phyloP scores from a whole-genome alignment of 2,113 vertebrate species.

The Tetraodon nigroviridis region DNA sequence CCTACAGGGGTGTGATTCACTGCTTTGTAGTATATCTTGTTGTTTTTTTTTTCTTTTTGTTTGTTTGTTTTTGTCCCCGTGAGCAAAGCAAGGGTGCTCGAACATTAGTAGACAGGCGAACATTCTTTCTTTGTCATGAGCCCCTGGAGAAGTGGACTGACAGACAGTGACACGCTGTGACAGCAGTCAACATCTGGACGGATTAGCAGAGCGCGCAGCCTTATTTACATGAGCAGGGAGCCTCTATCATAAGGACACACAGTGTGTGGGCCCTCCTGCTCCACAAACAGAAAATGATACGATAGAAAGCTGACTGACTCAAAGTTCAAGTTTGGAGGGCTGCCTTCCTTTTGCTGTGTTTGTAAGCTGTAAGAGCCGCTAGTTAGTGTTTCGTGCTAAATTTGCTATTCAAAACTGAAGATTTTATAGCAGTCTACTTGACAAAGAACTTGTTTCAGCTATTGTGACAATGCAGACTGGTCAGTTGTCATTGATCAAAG shows the following conservation, averaged over 20 bases:
- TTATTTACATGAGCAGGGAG: constrained; percentile 55
- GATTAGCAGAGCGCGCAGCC: constrained; percentile 45
- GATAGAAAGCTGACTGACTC: constrained; percentile 35
- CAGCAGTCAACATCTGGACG: constrained; percentile 51
- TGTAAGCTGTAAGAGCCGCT: constrained; percentile 12
- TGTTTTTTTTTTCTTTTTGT: not conserved
- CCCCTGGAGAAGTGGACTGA: constrained; percentile 30
- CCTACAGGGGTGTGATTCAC: too few species aligned
- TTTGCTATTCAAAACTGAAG: too few species aligned
- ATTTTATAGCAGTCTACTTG: too few species aligned
- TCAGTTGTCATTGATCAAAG: too few species aligned
- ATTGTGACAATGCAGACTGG: not conserved
- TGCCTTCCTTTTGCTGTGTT: constrained; percentile 13
- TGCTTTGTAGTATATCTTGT: not conserved
- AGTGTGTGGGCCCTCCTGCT: constrained; percentile 19
- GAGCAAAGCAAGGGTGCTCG: too few species aligned
- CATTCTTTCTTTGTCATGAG: constrained; percentile 18
- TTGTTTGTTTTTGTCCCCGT: not conserved
- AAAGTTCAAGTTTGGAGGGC: constrained; percentile 40
- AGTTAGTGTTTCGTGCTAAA: too few species aligned
- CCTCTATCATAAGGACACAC: constrained; percentile 31
- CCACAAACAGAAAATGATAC: constrained; percentile 30
- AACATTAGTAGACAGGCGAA: constrained; percentile 5
- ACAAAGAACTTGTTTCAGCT: not conserved
- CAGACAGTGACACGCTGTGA: constrained; percentile 52